Evolutionary conservation across 1,140 invertebrate genomes (phyloP).

Genomic region (Drosophila burlai): DNA sequence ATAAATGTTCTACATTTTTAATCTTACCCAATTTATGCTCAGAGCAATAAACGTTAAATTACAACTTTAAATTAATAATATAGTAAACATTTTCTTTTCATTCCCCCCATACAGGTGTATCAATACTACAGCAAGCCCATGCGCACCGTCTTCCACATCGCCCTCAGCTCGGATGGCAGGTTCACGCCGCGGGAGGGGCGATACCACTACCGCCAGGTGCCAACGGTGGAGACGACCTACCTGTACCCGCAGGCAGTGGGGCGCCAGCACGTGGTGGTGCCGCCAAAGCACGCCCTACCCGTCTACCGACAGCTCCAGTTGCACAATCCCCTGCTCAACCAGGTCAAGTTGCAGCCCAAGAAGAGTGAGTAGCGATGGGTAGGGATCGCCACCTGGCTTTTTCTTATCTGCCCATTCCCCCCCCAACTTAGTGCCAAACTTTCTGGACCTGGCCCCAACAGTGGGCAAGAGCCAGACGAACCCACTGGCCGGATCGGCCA

Average conservation of each 20-base stretch:
- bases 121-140: slow-evolving; percentile 73
- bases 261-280: slow-evolving; percentile 61
- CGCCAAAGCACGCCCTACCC: slow-evolving; percentile 64
- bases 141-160: slow-evolving; percentile 79
- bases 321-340: slow-evolving; percentile 80
- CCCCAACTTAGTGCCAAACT: slow-evolving; percentile 65
- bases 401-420: slow-evolving; percentile 2
- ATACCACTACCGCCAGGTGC: slow-evolving; percentile 72
- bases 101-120: slow-evolving; percentile 61
- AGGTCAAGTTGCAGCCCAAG: slow-evolving; percentile 80
- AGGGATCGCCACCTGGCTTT: neutral
- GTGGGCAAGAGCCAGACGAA: slow-evolving; percentile 65
- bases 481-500: slow-evolving; percentile 52
- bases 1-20: neutral
- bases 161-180: slow-evolving; percentile 80
- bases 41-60: neutral
- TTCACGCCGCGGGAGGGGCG: slow-evolving; percentile 74
- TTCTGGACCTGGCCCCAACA: slow-evolving; percentile 71
- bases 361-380: slow-evolving; percentile 59
- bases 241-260: slow-evolving; percentile 82
- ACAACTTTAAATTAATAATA: neutral
- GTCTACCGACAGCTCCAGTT: slow-evolving; percentile 76
- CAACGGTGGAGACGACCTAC: slow-evolving; percentile 82
- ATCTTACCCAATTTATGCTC: neutral
- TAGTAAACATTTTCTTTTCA: neutral